Percentiles rank a stretch among this genome's conserved stretches.
Evolutionary conservation across 2,113 vertebrate genomes (phyloP).

Genomic region (Verasper variegatus): DNA sequence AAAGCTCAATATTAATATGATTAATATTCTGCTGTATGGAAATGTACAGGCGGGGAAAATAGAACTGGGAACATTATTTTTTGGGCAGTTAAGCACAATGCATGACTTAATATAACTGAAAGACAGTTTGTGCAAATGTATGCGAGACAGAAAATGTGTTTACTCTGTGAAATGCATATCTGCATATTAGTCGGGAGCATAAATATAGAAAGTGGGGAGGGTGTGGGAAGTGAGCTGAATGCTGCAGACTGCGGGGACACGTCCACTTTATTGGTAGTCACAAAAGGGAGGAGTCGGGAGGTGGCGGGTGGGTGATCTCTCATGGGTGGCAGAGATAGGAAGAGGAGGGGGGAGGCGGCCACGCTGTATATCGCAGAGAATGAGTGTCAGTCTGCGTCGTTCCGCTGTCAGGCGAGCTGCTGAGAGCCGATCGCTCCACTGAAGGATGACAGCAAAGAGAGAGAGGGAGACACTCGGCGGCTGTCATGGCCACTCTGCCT

Average conservation of each 20-base stretch:
- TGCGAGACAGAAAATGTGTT: conserved; percentile 40
- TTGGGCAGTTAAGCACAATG: conserved; percentile 30
- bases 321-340: conserved; percentile 39
- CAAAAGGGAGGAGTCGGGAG: conserved; percentile 41
- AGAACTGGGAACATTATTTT: conserved; percentile 3
- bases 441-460: conserved; percentile 74
- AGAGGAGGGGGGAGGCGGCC: conserved; percentile 26
- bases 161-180: conserved; percentile 22
- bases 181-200: conserved; percentile 29
- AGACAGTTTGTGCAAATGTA: conserved; percentile 22
- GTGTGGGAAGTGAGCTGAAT: conserved; percentile 10
- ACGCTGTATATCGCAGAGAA: conserved; percentile 63
- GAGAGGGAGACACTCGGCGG: conserved; percentile 52
- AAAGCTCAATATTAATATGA: too few relatives aligned
- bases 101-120: conserved; percentile 30
- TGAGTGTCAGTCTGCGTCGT: conserved; percentile 62
- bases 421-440: conserved; percentile 63
- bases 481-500: conserved; percentile 67
- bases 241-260: conserved; percentile 20
- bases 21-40: conserved; percentile 23
- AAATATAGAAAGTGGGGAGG: conserved; percentile 12
- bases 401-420: conserved; percentile 68
- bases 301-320: conserved; percentile 38
- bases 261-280: conserved; percentile 39
- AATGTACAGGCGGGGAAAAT: conserved; percentile 16